Base-by-base conservation (phyloP, 2,113 vertebrate genomes). In the Ondatra zibethicus region DNA sequence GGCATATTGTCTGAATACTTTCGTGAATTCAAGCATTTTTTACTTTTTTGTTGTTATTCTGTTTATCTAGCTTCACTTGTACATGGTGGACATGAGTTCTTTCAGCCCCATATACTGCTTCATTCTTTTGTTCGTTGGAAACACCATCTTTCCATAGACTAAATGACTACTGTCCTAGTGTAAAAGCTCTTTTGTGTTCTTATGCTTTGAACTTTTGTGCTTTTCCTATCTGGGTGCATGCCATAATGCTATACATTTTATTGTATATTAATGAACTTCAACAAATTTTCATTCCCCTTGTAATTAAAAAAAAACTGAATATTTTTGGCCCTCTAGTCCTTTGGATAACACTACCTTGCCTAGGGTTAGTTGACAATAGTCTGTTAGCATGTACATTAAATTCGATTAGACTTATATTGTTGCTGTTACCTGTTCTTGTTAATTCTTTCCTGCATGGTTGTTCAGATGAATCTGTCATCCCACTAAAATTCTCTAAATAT, bases 351-450 rank as follows among this genome's bases (percentile, higher is more conserved):
- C 3, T 29, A 88, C 25, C 36, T 89, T 78, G 16, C 73, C 12
- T 76, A 58, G 45, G 29, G 16, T 80, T 96, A 66, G 16, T 31
- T 95, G 81, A 95, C 52, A 86, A 96, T 88, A 80, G 81, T 36
- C 4, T 50, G 0, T 90, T 65, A n/a, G 29, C 45, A 52, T 72
- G 7, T 84, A 11, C 55, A 31, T 81, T 76, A 72, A 7, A 12
- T 61, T 66, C 75, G 42, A 82, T 58, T 92, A 14, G 11, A 7
- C 65, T 47, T 75, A 42, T 21, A 17, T 39, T 55, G 9, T 21
- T 70, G 47, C 63, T 73, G 17, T 93, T 89, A 13, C 5, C 80
- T 92, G 36, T 39, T 85, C 21, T 27, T 31, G 5, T 76, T 80
- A 80, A 12, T 80, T 42, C 0, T 89, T 5, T 47, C 58, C 75